A percentile compares a stretch with the other conserved stretches of the same genome.
Conservation (phyloP, 2,797 vertebrate species). For the Ataeniobius toweri region DNA sequence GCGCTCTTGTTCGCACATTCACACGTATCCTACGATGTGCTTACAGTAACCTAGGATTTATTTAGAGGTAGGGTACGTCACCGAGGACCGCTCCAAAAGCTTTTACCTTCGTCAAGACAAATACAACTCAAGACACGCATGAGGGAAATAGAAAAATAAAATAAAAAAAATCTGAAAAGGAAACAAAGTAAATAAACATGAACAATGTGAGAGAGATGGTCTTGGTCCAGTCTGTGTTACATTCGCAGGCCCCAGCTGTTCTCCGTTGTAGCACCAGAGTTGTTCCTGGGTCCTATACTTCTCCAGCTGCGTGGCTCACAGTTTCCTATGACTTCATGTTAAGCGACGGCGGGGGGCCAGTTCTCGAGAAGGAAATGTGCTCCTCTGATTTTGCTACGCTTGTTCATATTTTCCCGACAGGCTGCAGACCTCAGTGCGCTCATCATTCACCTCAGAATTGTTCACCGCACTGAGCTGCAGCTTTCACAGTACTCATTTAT, state of each 20-base stretch:
- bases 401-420: not conserved
- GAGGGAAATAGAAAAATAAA: slow-evolving; percentile 33
- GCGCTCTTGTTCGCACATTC: slow-evolving; percentile 20
- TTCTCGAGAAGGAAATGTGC: slow-evolving; percentile 17
- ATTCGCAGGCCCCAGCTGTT: slow-evolving; percentile 46
- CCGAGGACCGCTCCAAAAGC: slow-evolving; percentile 26
- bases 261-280: slow-evolving; percentile 51
- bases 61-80: slow-evolving; percentile 58
- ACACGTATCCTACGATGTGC: slow-evolving; percentile 17
- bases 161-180: slow-evolving; percentile 23
- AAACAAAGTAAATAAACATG: slow-evolving; percentile 13
- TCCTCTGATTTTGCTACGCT: slow-evolving; percentile 46
- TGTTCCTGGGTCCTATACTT: slow-evolving; percentile 38
- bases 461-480: not conserved
- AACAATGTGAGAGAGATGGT: slow-evolving; percentile 39
- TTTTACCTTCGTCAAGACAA: slow-evolving; percentile 15
- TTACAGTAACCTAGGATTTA: slow-evolving; percentile 62
- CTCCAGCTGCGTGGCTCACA: slow-evolving; percentile 18
- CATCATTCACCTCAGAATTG: slow-evolving; percentile 1
- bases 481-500: slow-evolving; percentile 16
- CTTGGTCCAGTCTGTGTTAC: slow-evolving; percentile 63
- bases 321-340: slow-evolving; percentile 25
- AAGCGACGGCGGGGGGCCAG: not conserved
- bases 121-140: slow-evolving; percentile 16
- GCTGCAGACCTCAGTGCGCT: slow-evolving; percentile 8